These are phyloP conservation scores for Garrulus glandarius DNA, from an alignment of 2,797 vertebrate species.

Conservation along the genomic window DNA sequence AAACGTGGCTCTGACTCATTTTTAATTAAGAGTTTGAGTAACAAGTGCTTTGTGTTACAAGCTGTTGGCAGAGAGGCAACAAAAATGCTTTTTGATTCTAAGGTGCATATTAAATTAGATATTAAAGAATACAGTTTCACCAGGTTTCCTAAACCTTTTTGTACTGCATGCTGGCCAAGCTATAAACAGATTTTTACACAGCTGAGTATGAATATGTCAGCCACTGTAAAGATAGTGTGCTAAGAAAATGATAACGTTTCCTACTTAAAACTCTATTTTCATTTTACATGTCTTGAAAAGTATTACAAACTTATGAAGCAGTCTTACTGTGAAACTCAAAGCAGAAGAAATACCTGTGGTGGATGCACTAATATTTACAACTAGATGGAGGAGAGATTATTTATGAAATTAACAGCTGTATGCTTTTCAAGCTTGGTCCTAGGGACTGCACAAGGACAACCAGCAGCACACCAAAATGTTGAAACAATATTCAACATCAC, in stretches of 20 bases:
- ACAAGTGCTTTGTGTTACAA: conserved; percentile 27
- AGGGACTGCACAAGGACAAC: neutral
- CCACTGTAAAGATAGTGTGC: neutral
- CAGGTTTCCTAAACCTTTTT: neutral
- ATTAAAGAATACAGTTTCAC: neutral
- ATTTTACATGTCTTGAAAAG: neutral
- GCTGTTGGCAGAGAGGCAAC: neutral
- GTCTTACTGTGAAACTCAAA: neutral
- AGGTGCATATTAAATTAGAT: neutral
- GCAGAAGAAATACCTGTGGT: neutral
- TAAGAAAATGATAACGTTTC: neutral
- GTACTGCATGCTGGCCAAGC: neutral
- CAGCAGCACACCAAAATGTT: neutral
- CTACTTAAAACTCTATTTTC: neutral
- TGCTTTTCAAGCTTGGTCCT: neutral
- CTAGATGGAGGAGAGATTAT: neutral
- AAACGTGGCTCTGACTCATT: conserved; percentile 12
- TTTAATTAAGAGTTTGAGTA: conserved; percentile 48
- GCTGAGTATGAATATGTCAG: neutral
- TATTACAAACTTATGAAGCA: neutral
- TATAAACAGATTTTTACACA: conserved; percentile 1
- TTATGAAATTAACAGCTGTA: neutral
- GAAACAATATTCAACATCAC: neutral
- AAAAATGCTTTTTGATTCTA: neutral
- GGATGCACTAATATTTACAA: neutral